Conservation (phyloP, 2,797 vertebrate species). For the Jordanella pulchra region DNA sequence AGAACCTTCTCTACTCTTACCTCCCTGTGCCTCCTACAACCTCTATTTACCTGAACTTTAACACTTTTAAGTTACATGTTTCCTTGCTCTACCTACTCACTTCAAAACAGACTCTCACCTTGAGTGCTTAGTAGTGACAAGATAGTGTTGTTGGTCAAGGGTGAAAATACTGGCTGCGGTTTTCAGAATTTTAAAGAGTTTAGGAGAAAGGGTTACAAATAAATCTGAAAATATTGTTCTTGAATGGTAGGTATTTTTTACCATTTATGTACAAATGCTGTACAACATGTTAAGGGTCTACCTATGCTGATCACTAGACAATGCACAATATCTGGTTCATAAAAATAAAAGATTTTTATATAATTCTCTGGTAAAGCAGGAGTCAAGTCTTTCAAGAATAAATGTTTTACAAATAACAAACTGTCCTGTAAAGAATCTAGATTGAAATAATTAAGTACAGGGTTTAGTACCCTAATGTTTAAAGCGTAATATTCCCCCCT, state of each 20-base stretch:
- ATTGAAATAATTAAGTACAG: too few species aligned
- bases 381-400: too few species aligned
- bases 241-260: neutral
- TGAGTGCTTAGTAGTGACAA: neutral
- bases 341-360: too few species aligned
- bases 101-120: slow-evolving; percentile 5
- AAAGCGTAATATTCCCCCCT: too few species aligned
- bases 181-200: neutral
- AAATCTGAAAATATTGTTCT: neutral
- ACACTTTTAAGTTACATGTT: neutral
- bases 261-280: neutral
- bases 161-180: neutral
- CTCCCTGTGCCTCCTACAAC: neutral
- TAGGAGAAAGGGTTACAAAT: neutral
- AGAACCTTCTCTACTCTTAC: neutral
- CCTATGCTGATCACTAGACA: too few species aligned
- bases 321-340: too few species aligned
- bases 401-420: too few species aligned
- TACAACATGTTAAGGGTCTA: neutral
- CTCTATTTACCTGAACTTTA: neutral
- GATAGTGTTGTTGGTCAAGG: neutral
- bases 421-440: too few species aligned
- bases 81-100: neutral
- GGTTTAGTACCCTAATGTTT: too few species aligned
- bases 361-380: too few species aligned